Base-by-base conservation (phyloP, 2,113 vertebrate genomes). In the Dipodomys merriami region DNA sequence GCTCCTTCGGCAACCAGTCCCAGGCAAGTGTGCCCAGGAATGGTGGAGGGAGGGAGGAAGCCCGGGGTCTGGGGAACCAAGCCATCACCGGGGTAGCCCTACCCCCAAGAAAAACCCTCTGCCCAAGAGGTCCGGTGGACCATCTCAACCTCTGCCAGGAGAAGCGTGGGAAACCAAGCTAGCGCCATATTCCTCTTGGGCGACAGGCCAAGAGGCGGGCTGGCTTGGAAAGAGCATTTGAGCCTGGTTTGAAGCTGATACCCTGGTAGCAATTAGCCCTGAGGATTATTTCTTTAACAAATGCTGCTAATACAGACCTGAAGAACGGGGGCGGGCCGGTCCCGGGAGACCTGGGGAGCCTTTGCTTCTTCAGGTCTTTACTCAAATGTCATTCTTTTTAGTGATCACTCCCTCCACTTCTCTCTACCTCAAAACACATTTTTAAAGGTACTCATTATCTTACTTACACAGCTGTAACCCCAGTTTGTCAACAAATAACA, bases 1-100 rank as follows among this genome's bases (percentile, higher is more conserved):
- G 29, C 86, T 93, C 91, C 76, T 83, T 85, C 74, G 93, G 76
- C 88, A 91, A 83, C 80, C 68, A 71, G 87, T n/a, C 91, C 93
- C 73, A 96, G 84, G 65, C 65, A 39, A 49, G 1, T 0, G 19
- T 22, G 57, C 29, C 30, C 64, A 94, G 79, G 87, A 95, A 94
- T 90, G 71, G 73, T 64, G 82, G 94, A 60, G 15, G 91, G 94
- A 89, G 83, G 86, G 94, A 89, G 83, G 86, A 84, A 73, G 81
- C 62, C 23, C 49, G 73, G 65, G 35, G 72, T n/a, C 88, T 71
- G 73, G 74, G 91, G 77, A 46, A 12, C 39, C 35, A 79, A 30
- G 67, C 13, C 64, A 81, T 90, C 57, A 62, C 44, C 2, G 0
- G 91, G 22, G 20, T 35, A 20, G 44, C 44, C 1, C 4, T 4